phyloP scores from a whole-genome alignment of 2,888 invertebrate species.

The Dasysyrphus albostriatus region DNA sequence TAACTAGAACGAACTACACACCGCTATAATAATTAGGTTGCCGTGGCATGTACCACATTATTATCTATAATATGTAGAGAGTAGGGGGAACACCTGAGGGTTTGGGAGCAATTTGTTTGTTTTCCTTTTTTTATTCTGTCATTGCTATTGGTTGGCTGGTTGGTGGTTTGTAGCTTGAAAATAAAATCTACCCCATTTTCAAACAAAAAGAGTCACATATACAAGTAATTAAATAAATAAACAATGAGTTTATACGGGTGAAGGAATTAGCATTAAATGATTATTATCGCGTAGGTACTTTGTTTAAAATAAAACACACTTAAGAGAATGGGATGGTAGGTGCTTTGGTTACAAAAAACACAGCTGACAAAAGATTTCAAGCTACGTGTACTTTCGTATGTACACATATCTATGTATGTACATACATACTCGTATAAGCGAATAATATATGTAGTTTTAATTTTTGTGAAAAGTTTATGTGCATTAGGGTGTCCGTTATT shows the following conservation, averaged over 20 bases:
- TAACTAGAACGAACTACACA: constrained; percentile 10
- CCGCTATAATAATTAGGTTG: constrained; percentile 63
- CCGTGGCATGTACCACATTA: constrained; percentile 40
- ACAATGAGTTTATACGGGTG: constrained; percentile 63
- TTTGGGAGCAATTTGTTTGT: constrained; percentile 31
- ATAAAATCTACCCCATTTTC: constrained; percentile 58
- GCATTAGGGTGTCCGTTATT: too few species aligned
- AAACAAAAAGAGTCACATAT: constrained; percentile 61
- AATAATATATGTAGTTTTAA: too few species aligned
- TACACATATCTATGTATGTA: too few species aligned
- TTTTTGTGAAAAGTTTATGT: too few species aligned
- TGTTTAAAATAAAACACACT: constrained; percentile 20
- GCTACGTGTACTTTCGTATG: neutral
- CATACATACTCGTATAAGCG: too few species aligned
- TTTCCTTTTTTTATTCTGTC: constrained; percentile 2
- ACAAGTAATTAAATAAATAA: constrained; percentile 74
- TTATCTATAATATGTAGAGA: constrained; percentile 10
- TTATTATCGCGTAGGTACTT: constrained; percentile 58
- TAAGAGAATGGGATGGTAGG: neutral
- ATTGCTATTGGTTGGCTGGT: constrained; percentile 36
- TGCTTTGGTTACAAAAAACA: constrained; percentile 3
- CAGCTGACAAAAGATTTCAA: constrained; percentile 11
- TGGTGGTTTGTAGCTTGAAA: constrained; percentile 7
- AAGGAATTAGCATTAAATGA: constrained; percentile 69
- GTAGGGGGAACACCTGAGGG: constrained; percentile 67